Percentiles rank a stretch among this genome's conserved stretches.
These are phyloP conservation scores for Pecten maximus DNA, from an alignment of 2,888 invertebrate species.

Conservation along the genomic window DNA sequence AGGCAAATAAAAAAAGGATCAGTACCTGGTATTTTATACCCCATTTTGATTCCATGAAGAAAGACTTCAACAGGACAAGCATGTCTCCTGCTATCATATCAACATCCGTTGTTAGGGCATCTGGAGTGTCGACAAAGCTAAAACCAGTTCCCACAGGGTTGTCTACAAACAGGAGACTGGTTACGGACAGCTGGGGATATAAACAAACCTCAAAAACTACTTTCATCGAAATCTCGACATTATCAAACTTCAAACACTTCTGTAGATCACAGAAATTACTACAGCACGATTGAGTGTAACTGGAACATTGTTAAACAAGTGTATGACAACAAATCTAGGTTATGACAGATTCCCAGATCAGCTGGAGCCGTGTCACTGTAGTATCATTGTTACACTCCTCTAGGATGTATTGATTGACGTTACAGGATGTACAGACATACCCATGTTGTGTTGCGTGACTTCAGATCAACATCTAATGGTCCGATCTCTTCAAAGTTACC, in stretches of 20 bases:
- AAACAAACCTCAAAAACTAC: no score
- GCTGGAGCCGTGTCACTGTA: no score
- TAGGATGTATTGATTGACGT: no score
- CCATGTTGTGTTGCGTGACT: conserved; percentile 90
- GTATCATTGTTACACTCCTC: not conserved
- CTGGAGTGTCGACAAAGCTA: conserved; percentile 88
- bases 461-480: conserved; percentile 87
- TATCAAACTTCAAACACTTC: no score
- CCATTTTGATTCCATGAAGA: conserved; percentile 87
- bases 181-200: conserved; percentile 88
- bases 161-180: conserved; percentile 93
- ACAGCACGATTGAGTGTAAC: no score
- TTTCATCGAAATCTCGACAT: no score
- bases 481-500: conserved; percentile 95
- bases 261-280: no score
- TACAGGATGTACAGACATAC: conserved; percentile 83
- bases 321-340: no score
- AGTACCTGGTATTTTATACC: conserved; percentile 85
- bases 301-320: no score
- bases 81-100: conserved; percentile 90
- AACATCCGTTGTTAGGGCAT: conserved; percentile 85
- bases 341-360: no score
- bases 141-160: conserved; percentile 95
- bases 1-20: not conserved
- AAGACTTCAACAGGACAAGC: conserved; percentile 88